A percentile compares a stretch with the other conserved stretches of the same genome.
phyloP scores from a whole-genome alignment of 2,888 invertebrate species.

The Candidula unifasciata region DNA sequence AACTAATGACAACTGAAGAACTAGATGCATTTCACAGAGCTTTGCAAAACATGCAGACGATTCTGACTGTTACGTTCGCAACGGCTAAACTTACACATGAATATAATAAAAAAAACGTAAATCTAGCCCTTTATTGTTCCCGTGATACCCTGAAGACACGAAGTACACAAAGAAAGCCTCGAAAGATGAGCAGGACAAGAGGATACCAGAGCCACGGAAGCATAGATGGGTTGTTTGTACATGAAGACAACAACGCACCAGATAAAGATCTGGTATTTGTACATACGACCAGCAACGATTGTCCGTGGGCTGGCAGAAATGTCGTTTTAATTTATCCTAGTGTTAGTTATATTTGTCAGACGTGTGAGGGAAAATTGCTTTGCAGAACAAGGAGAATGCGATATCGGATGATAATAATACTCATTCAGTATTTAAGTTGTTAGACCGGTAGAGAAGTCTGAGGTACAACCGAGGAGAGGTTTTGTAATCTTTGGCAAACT shows the following conservation, averaged over 20 bases:
- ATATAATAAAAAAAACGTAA: not conserved
- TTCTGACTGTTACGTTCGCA: not conserved
- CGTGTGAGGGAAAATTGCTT: not conserved
- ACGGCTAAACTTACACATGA: not conserved
- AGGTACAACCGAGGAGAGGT: too few species aligned
- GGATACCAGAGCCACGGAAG: not conserved
- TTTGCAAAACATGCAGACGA: not conserved
- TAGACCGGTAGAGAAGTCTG: too few species aligned
- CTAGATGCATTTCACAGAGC: not conserved
- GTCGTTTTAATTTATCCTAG: not conserved
- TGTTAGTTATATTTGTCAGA: not conserved
- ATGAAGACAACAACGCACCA: not conserved
- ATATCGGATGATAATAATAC: too few species aligned
- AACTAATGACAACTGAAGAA: not conserved
- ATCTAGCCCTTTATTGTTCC: constrained; percentile 14
- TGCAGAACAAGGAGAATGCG: not conserved
- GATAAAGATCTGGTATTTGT: not conserved
- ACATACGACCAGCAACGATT: not conserved
- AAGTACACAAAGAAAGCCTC: not conserved
- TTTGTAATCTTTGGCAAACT: too few species aligned
- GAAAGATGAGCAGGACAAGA: not conserved
- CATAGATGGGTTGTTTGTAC: not conserved
- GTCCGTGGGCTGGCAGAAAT: not conserved
- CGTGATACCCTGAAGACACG: not conserved
- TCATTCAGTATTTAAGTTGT: too few species aligned